Evolutionary conservation across 2,888 invertebrate genomes (phyloP).

Genomic region (Drosophila phalerata): DNA sequence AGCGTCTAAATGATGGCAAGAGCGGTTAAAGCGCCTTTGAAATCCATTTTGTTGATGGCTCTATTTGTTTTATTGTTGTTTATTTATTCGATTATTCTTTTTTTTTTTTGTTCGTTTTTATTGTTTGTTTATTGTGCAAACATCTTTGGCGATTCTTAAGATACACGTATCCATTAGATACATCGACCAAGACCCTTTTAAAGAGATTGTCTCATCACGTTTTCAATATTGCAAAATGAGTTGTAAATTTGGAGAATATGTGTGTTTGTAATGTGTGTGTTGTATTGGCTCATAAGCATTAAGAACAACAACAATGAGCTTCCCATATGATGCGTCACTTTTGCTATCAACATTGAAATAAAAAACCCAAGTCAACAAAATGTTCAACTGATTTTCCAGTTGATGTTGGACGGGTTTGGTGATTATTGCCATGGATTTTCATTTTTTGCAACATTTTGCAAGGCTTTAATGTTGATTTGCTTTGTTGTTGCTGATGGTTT

Average conservation of each 20-base stretch:
- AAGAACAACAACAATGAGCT: conserved; percentile 43
- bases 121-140: conserved; percentile 48
- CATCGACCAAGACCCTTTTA: conserved; percentile 64
- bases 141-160: conserved; percentile 60
- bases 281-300: conserved; percentile 59
- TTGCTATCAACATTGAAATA: conserved; percentile 70
- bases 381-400: conserved; percentile 64
- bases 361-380: conserved; percentile 53
- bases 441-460: conserved; percentile 59
- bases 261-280: conserved; percentile 29
- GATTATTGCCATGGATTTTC: conserved; percentile 66
- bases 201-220: conserved; percentile 74
- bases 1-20: conserved; percentile 21
- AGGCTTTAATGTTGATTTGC: conserved; percentile 33
- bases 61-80: conserved; percentile 33
- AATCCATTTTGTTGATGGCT: conserved; percentile 57
- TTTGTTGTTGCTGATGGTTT: conserved; percentile 27
- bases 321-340: conserved; percentile 77
- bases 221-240: conserved; percentile 75
- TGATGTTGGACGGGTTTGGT: conserved; percentile 45
- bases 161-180: conserved; percentile 39
- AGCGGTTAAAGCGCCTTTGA: conserved; percentile 33
- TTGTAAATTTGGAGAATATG: conserved; percentile 39
- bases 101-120: conserved; percentile 12
- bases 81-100: conserved; percentile 36